These are phyloP conservation scores for Pipra filicauda DNA, from an alignment of 2,113 vertebrate genomes.

Conservation along the genomic window DNA sequence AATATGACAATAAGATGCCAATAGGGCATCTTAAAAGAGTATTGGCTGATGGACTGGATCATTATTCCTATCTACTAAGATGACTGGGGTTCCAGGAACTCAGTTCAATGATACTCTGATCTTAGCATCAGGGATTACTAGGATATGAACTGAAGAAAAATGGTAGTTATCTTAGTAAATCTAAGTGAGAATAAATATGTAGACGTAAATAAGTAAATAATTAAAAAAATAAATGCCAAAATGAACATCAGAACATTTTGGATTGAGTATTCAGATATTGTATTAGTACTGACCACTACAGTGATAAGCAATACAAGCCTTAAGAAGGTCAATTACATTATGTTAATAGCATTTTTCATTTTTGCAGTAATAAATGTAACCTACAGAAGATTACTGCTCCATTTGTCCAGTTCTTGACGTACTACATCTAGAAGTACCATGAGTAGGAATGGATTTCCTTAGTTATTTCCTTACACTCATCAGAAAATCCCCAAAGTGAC, in stretches of 20 bases:
- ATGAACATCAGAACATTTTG: not conserved
- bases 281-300: not conserved
- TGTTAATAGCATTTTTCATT: not conserved
- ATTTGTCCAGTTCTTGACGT: not conserved
- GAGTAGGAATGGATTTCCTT: not conserved
- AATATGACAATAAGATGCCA: not conserved
- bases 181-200: not conserved
- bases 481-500: not conserved
- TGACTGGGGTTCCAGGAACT: not conserved
- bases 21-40: not conserved
- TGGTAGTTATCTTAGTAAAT: not conserved
- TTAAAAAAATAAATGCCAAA: not conserved
- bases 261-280: not conserved
- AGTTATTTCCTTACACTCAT: not conserved
- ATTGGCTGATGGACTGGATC: not conserved
- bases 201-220: not conserved
- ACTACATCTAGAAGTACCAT: not conserved
- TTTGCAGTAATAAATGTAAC: not conserved
- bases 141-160: not conserved
- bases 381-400: not conserved
- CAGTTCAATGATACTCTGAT: not conserved
- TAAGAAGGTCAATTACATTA: not conserved
- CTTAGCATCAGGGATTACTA: not conserved
- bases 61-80: not conserved
- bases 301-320: not conserved